Base-by-base conservation (phyloP, 2,797 vertebrate species). In the Loriculus beryllinus region DNA sequence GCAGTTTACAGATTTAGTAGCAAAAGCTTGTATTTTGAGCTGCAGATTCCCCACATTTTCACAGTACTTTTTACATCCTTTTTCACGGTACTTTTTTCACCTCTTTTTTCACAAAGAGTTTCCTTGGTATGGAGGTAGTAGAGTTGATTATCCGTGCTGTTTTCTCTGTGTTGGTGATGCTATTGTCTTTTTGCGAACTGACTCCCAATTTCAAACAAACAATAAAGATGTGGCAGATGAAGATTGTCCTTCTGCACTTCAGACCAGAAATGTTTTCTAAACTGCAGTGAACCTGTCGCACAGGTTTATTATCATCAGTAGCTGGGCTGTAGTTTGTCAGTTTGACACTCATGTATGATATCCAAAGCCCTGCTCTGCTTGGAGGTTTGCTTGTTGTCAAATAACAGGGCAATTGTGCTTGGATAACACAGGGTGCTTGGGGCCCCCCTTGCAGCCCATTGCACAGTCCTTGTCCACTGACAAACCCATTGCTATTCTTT, bases 41-140 rank as follows among this genome's bases (percentile, higher is more conserved):
- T 62, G 64, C 48, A 42, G 1, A 3, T 1, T 14, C 42, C n/a
- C 8, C 5, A 0, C 0, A 0, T 26, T 26, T 59, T 35, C 29
- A 2, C 1, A 4, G 28, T 10, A 0, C 37, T 87, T 52, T 15
- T 14, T 2, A 3, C 11, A 2, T 2, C 15, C 22, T 10, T 64
- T 70, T n/a, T 18, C 6, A 0, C 0, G 5, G 28, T 10, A 0
- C 17, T 45, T 80, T 82, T 39, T 45, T 35, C 71, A 25, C 6
- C 10, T 12, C 20, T 7, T 28, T 29, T 33, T 35, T n/a, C 33
- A 1, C 12, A 0, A 0, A 2, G 26, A 21, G 23, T 29, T 37
- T 31, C 18, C 21, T 37, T 7, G 49, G 3, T 4, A 2, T 1
- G 33, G 37, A n/a, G 69, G 48, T 70, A 77, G 33, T 25, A 0